Conservation (phyloP, 2,113 vertebrate genomes). For the Numida meleagris region DNA sequence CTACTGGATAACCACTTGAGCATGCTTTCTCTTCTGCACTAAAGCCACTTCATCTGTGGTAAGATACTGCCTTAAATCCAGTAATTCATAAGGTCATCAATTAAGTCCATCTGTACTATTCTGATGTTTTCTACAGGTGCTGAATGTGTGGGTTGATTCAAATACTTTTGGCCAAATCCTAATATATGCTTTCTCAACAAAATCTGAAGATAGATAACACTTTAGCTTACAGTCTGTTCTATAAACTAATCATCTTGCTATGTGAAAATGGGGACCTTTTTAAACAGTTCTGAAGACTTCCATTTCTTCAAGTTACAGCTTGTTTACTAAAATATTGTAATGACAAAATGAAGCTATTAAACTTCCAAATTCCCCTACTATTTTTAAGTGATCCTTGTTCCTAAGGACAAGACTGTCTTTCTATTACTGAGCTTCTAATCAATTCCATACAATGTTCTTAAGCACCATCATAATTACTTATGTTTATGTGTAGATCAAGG, state of each 20-base stretch:
- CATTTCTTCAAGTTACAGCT: neutral
- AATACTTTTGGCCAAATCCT: neutral
- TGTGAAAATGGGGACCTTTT: neutral
- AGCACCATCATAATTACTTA: neutral
- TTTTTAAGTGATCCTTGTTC: neutral
- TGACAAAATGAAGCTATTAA: neutral
- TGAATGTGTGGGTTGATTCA: neutral
- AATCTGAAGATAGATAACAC: neutral
- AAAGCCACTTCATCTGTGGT: neutral
- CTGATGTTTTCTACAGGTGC: neutral
- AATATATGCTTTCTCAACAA: neutral
- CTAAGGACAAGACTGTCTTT: neutral
- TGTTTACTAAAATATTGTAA: neutral
- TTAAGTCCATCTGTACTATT: neutral
- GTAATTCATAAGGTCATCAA: neutral
- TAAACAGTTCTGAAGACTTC: neutral
- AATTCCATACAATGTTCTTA: neutral
- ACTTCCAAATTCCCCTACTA: neutral
- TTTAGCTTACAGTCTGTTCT: neutral
- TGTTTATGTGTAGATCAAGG: neutral
- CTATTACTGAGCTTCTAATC: neutral
- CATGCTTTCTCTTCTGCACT: neutral
- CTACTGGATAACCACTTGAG: neutral
- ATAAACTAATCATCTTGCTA: slow-evolving; percentile 16
- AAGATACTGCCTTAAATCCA: neutral